A percentile compares a stretch with the other conserved stretches of the same genome.
phyloP scores from a whole-genome alignment of 2,888 invertebrate species.

The Drosophila eohydei region DNA sequence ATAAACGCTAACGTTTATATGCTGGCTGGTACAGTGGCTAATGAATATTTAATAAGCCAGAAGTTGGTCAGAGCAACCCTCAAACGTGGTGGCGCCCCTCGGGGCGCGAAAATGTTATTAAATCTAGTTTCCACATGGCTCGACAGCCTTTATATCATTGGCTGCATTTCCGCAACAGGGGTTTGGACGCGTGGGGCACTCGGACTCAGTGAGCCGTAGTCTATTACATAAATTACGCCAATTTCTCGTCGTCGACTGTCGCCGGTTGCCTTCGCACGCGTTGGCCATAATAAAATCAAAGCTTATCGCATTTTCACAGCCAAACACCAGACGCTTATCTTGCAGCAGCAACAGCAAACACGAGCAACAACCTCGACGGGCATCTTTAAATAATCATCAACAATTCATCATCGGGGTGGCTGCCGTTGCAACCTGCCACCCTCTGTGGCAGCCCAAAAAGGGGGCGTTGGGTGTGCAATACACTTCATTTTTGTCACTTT shows the following conservation, averaged over 20 bases:
- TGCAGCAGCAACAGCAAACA: slow-evolving; percentile 46
- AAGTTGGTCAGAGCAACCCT: slow-evolving; percentile 52
- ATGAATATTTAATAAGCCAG: slow-evolving; percentile 83
- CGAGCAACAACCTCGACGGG: slow-evolving; percentile 45
- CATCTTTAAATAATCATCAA: slow-evolving; percentile 84
- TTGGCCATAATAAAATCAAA: slow-evolving; percentile 72
- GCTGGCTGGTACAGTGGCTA: slow-evolving; percentile 54
- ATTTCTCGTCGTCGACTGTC: slow-evolving; percentile 48
- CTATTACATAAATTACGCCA: slow-evolving; percentile 80
- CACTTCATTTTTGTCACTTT: slow-evolving; percentile 80
- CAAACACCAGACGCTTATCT: slow-evolving; percentile 81
- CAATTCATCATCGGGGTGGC: slow-evolving; percentile 81
- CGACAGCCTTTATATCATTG: slow-evolving; percentile 63
- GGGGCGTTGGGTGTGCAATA: slow-evolving; percentile 13
- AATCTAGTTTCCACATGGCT: slow-evolving; percentile 81
- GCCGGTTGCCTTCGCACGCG: slow-evolving; percentile 64
- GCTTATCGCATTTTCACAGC: slow-evolving; percentile 84
- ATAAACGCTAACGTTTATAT: slow-evolving; percentile 13
- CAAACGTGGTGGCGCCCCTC: slow-evolving; percentile 15
- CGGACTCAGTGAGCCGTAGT: slow-evolving; percentile 59
- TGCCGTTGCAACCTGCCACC: slow-evolving; percentile 54
- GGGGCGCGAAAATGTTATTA: slow-evolving; percentile 74
- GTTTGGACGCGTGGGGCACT: background rate
- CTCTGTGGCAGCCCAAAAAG: slow-evolving; percentile 26
- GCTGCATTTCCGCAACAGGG: slow-evolving; percentile 37